Base-by-base conservation (phyloP, 2,888 invertebrate species). In the Acanthopleura granulata region DNA sequence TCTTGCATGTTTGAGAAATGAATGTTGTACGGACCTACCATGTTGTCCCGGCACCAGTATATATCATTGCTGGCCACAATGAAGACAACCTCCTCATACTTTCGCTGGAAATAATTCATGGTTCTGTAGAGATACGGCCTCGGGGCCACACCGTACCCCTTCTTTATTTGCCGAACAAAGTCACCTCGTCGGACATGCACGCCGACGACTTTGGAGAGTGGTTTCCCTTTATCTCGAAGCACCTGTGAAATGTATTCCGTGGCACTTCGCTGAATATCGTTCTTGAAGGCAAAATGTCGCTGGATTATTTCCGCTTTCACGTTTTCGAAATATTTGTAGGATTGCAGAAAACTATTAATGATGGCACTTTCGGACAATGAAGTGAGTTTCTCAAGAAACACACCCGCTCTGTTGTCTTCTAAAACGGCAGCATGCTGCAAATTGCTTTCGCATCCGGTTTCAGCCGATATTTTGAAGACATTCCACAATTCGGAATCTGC, bases 101-200 rank as follows among this genome's bases (percentile, higher is more conserved):
- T 83, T 29, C 76, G 76, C 29, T 80, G 73, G 75, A 86, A 88
- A 76, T 85, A 83, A n/a, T 80, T 76, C 87, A 87, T 87, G 11
- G 88, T 89, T 69, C 79, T 79, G 22, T 80, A 77, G 77, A 86
- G 89, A 77, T 90, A 91, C 0, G 85, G 85, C 49, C 84, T 75
- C 0, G 88, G 86, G 0, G 91, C 88, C 0, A 83, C 84, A 4
- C 85, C 83, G 78, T 90, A 91, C 0, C 91, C 89, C 79, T 87
- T 88, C 25, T 81, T 78, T 16, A 80, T 74, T 75, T 89, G 86
- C 72, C 86, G 79, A 6, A 88, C 84, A 77, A 91, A 83, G 77
- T 91, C 91, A 15, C 90, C 91, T 57, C 89, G 85, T 12, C 91
- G 82, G 1, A 90, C 86, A 78, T 91, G 91, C 25, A 91, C 81